phyloP scores from a whole-genome alignment of 2,888 invertebrate species.

The Acheta domesticus region DNA sequence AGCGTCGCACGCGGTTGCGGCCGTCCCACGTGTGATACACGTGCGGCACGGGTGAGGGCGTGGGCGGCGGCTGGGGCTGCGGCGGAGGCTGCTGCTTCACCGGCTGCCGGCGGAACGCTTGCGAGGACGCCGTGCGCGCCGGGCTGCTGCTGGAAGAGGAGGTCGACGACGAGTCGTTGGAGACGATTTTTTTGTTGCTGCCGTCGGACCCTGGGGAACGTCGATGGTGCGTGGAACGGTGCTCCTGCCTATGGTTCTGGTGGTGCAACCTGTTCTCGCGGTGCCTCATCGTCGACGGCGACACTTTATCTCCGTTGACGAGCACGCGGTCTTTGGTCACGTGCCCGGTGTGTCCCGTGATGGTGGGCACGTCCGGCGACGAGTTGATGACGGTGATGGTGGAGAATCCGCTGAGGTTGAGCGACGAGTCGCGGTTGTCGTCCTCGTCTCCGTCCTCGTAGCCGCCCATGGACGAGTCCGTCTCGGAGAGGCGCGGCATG shows the following conservation, averaged over 20 bases:
- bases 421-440: conserved; percentile 44
- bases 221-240: conserved; percentile 33
- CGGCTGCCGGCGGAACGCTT: conserved; percentile 32
- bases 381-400: conserved; percentile 32
- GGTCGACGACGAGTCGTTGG: conserved; percentile 42
- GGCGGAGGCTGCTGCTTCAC: conserved; percentile 36
- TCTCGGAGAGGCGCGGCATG: conserved; percentile 47
- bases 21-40: conserved; percentile 37
- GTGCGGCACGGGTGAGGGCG: conserved; percentile 29
- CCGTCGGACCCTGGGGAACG: conserved; percentile 47
- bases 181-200: conserved; percentile 44
- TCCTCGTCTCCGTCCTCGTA: conserved; percentile 55
- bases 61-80: conserved; percentile 33
- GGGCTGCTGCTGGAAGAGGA: conserved; percentile 40
- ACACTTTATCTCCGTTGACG: conserved; percentile 40
- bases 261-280: conserved; percentile 30
- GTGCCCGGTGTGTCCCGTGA: conserved; percentile 22
- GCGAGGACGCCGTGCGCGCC: conserved; percentile 25
- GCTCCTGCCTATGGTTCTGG: conserved; percentile 28
- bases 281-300: conserved; percentile 38
- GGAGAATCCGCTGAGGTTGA: conserved; percentile 33
- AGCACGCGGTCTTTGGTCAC: conserved; percentile 31
- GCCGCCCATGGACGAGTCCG: conserved; percentile 53
- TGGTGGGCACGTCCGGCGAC: conserved; percentile 31
- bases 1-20: conserved; percentile 50